A percentile compares a stretch with the other conserved stretches of the same genome.
Conservation (phyloP, 2,888 invertebrate genomes). For the Volucella bombylans region DNA sequence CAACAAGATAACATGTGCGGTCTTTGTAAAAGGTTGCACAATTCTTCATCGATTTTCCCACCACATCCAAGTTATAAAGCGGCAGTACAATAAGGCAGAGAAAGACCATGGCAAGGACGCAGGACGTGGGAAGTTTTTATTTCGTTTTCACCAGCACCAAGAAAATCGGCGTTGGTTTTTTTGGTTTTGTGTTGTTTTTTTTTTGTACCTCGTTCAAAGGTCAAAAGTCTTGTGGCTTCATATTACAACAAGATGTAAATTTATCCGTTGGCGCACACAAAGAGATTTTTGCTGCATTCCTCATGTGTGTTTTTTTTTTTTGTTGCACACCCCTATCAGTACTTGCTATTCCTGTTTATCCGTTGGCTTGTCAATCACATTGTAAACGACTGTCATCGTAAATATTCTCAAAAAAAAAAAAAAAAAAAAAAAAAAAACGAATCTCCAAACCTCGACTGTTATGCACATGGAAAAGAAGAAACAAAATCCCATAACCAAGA, state of each 20-base stretch:
- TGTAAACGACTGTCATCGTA: constrained; percentile 74
- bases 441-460: constrained; percentile 30
- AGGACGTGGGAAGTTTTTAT: constrained; percentile 14
- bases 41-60: constrained; percentile 72
- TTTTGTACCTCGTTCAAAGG: constrained; percentile 50
- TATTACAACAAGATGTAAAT: constrained; percentile 71
- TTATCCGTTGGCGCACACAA: constrained; percentile 70
- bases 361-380: constrained; percentile 74
- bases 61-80: constrained; percentile 16
- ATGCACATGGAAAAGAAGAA: constrained; percentile 51
- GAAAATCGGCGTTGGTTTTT: not conserved
- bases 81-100: constrained; percentile 4
- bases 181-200: constrained; percentile 19
- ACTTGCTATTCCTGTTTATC: constrained; percentile 67
- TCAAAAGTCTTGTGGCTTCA: constrained; percentile 73
- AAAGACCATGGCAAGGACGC: no score
- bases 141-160: not conserved
- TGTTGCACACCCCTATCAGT: constrained; percentile 23
- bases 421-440: constrained; percentile 11
- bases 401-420: constrained; percentile 61
- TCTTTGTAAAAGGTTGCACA: constrained; percentile 72
- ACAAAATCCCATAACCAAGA: constrained; percentile 64
- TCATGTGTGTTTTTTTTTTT: constrained; percentile 30
- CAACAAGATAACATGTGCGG: constrained; percentile 69
- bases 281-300: constrained; percentile 62